Base-by-base conservation (phyloP, 2,113 vertebrate genomes). In the Corythornis vintsioides region DNA sequence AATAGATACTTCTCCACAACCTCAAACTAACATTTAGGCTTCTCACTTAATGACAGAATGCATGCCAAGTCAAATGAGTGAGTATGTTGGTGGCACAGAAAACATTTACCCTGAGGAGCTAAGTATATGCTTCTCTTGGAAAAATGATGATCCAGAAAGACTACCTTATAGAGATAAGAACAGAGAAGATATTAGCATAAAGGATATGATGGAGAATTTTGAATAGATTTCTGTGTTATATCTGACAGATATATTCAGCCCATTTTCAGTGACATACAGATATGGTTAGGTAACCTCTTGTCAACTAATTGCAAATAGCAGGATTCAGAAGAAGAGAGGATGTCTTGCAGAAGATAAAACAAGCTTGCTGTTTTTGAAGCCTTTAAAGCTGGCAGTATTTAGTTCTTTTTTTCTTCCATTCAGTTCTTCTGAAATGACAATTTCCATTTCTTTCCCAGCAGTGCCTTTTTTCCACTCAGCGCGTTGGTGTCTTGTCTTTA, bases 51-150 rank as follows among this genome's bases (percentile, higher is more conserved):
- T 86, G 69, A 52, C 57, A 89, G 66, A 78, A 78, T 26, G 53
- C 70, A 15, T 84, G 77, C 91, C 81, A 94, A 72, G 77, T 83
- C 61, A 86, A 87, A 90, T 74, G 61, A 96, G 86, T 56, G 43
- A 81, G 53, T 22, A 2, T 43, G 80, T 83, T 96, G 86, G 70
- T 95, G 93, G 70, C 81, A 87, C 15, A 86, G 70, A 78, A 92
- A 75, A 64, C 69, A 47, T 94, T 76, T 90, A 57, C 86, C 94
- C 77, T 15, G 61, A 86, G 93, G 86, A 93, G 53, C 77, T 69
- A 50, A 72, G 57, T 64, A 6, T 92, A 43, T 19, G 53, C 48
- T 86, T 86, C 3, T 0, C 53, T 84, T 71, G 65, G 53, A 61
- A 90, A 60, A 89, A 86, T 52, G 52, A 26, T 1, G 1, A 52